phyloP scores from a whole-genome alignment of 2,888 invertebrate genomes.

The Pantelozetes paolii region DNA sequence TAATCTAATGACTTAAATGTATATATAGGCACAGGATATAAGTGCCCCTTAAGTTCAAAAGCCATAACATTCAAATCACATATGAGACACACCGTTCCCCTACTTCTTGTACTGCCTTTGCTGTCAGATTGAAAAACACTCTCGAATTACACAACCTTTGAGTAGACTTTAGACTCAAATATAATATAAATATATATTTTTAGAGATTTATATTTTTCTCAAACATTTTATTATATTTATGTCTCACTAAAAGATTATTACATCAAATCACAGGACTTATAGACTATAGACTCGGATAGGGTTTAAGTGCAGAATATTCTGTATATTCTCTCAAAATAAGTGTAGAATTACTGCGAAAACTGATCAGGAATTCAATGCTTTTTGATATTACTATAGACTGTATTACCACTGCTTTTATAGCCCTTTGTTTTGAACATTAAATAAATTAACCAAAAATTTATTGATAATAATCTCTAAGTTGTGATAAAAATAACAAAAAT shows the following conservation, averaged over 20 bases:
- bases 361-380: background rate
- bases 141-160: conserved; percentile 17
- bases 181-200: background rate
- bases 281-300: background rate
- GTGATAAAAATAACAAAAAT: background rate
- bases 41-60: conserved; percentile 5
- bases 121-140: background rate
- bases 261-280: background rate
- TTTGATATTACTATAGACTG: too few species aligned
- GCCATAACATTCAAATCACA: background rate
- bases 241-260: too few species aligned
- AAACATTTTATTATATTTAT: too few species aligned
- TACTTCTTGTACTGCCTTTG: background rate
- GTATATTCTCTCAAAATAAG: background rate
- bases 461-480: background rate
- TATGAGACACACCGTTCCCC: background rate
- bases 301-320: background rate
- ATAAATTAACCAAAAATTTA: background rate
- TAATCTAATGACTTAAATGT: background rate
- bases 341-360: background rate
- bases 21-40: background rate
- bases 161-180: conserved; percentile 18
- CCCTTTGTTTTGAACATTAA: too few species aligned
- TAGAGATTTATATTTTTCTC: background rate
- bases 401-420: too few species aligned